Evolutionary conservation across 2,113 vertebrate genomes (phyloP).

Genomic region (Macaca nemestrina): DNA sequence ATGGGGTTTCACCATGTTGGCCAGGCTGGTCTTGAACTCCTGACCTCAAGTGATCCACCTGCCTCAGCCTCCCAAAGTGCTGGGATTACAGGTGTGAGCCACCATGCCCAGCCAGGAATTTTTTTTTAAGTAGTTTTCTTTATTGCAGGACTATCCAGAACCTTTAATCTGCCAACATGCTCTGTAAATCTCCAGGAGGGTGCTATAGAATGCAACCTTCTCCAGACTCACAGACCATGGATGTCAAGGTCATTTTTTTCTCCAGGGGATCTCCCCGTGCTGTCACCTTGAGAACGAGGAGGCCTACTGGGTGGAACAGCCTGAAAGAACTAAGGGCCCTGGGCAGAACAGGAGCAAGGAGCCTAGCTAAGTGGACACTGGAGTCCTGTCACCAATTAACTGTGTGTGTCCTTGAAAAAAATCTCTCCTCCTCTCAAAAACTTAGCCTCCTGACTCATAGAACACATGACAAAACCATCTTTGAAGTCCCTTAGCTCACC

Average conservation of each 20-base stretch:
- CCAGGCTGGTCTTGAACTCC: too few species aligned
- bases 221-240: not conserved
- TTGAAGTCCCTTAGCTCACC: not conserved
- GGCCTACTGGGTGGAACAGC: not conserved
- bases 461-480: not conserved
- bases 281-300: not conserved
- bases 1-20: too few species aligned
- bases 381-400: not conserved
- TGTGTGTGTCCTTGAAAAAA: not conserved
- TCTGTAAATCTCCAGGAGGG: not conserved
- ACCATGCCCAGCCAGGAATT: not conserved
- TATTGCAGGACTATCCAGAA: not conserved
- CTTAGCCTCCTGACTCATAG: not conserved
- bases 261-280: not conserved
- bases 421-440: not conserved
- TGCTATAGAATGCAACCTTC: not conserved
- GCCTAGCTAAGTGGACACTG: not conserved
- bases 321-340: not conserved
- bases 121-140: not conserved
- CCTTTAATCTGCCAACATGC: not conserved
- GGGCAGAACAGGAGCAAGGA: not conserved
- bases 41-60: too few species aligned
- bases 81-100: too few species aligned
- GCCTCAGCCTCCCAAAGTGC: too few species aligned
- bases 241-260: not conserved